phyloP scores from a whole-genome alignment of 2,797 vertebrate species.

The Hyperoplus immaculatus region DNA sequence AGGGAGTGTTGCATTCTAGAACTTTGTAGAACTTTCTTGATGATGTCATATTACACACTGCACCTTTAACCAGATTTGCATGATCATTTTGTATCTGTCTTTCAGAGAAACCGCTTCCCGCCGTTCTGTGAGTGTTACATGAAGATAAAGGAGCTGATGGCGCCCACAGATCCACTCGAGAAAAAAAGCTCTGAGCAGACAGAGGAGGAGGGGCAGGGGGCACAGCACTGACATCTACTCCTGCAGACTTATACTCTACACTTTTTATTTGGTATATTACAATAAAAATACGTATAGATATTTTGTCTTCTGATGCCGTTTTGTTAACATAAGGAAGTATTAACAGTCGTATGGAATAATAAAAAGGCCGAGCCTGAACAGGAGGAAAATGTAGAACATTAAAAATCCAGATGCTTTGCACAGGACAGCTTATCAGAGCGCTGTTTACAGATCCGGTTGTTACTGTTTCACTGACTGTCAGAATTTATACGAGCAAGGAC shows the following conservation, averaged over 20 bases:
- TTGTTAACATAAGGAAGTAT: neutral
- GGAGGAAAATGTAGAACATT: conserved; percentile 5
- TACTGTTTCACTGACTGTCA: conserved; percentile 20
- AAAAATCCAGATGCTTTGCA: conserved; percentile 35
- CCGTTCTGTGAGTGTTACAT: conserved; percentile 70
- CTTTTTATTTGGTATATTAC: neutral
- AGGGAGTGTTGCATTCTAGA: too few species aligned
- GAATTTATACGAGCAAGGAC: conserved; percentile 21
- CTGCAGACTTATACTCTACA: neutral
- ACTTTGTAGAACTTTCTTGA: too few species aligned
- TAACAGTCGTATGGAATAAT: neutral
- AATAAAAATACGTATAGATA: conserved; percentile 3
- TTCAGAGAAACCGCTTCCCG: conserved; percentile 83
- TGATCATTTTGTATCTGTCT: conserved; percentile 35
- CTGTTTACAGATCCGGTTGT: conserved; percentile 17
- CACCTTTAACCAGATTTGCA: neutral
- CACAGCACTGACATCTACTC: neutral
- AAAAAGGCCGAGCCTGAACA: neutral
- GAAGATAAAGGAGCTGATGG: conserved; percentile 79
- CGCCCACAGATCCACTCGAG: conserved; percentile 61
- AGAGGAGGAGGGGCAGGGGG: conserved; percentile 59
- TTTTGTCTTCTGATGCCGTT: neutral
- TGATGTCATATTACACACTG: too few species aligned
- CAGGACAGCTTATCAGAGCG: neutral
- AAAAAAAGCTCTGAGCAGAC: conserved; percentile 34